These are phyloP conservation scores for Hapalemur alaotrensis DNA, from an alignment of 2,797 vertebrate species.

Conservation along the genomic window DNA sequence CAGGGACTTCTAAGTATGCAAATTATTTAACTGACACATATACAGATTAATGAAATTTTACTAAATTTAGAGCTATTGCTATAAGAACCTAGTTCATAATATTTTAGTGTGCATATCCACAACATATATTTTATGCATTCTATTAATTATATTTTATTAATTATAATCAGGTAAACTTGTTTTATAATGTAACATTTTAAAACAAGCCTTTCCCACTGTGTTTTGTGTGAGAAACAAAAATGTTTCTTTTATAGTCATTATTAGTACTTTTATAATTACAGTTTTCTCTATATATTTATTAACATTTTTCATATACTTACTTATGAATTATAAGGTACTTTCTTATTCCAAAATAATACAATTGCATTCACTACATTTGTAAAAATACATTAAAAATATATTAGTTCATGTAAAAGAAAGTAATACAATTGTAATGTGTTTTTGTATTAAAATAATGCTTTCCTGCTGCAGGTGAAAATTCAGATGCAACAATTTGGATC, in stretches of 20 bases:
- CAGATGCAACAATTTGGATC: background rate
- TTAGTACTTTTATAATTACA: conserved; percentile 65
- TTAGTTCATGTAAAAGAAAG: background rate
- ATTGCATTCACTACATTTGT: background rate
- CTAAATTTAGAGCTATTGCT: conserved; percentile 72
- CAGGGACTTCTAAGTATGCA: conserved; percentile 66
- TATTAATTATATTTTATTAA: conserved; percentile 74
- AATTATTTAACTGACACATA: conserved; percentile 72
- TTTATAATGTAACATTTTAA: conserved; percentile 63
- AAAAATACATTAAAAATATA: background rate
- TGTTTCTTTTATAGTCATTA: conserved; percentile 37
- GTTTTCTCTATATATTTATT: conserved; percentile 36
- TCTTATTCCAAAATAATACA: background rate
- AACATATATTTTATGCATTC: conserved; percentile 49
- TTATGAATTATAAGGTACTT: background rate
- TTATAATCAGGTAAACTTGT: conserved; percentile 52
- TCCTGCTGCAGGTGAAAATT: background rate
- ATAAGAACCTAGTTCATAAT: conserved; percentile 52
- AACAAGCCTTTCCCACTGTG: background rate
- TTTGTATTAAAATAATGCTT: conserved; percentile 26
- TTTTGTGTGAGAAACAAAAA: conserved; percentile 54
- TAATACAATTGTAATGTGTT: background rate
- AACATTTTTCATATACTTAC: background rate
- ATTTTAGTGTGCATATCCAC: conserved; percentile 62
- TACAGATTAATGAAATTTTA: conserved; percentile 69